Evolutionary conservation across 2,113 vertebrate genomes (phyloP).

Genomic region (Antechinus flavipes): DNA sequence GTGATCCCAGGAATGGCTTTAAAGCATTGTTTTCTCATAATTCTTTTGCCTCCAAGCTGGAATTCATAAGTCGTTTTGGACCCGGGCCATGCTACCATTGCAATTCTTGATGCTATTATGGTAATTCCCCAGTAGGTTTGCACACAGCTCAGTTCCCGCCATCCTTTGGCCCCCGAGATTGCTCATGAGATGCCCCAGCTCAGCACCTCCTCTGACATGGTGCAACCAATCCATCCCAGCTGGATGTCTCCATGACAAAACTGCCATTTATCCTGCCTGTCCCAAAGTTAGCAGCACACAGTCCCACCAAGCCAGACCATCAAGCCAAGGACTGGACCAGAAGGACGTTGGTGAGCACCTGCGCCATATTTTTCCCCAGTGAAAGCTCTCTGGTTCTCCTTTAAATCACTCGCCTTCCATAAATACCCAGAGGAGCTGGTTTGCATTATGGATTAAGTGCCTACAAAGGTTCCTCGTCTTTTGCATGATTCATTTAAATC

Average conservation of each 20-base stretch:
- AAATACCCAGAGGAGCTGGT: constrained; percentile 61
- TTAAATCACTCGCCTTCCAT: constrained; percentile 50
- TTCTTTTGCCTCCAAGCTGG: constrained; percentile 10
- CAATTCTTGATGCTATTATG: constrained; percentile 27
- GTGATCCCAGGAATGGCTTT: background rate
- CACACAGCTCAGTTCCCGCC: background rate
- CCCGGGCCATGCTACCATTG: background rate
- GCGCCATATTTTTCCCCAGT: background rate
- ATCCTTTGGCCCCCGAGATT: background rate
- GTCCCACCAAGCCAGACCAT: background rate
- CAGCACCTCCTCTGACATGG: background rate
- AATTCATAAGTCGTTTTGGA: background rate
- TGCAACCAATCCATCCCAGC: constrained; percentile 35
- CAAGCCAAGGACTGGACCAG: constrained; percentile 26
- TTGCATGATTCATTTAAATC: constrained; percentile 80
- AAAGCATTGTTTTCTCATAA: background rate
- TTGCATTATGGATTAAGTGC: constrained; percentile 71
- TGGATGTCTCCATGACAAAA: background rate
- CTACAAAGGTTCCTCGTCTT: constrained; percentile 68
- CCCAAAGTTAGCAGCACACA: background rate
- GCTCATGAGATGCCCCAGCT: constrained; percentile 37
- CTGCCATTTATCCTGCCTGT: constrained; percentile 8
- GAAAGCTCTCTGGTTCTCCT: constrained; percentile 52
- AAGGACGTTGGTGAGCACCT: constrained; percentile 51
- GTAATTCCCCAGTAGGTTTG: background rate